These are phyloP conservation scores for Ariopsis seemanni DNA, from an alignment of 2,113 vertebrate genomes.

Conservation along the genomic window DNA sequence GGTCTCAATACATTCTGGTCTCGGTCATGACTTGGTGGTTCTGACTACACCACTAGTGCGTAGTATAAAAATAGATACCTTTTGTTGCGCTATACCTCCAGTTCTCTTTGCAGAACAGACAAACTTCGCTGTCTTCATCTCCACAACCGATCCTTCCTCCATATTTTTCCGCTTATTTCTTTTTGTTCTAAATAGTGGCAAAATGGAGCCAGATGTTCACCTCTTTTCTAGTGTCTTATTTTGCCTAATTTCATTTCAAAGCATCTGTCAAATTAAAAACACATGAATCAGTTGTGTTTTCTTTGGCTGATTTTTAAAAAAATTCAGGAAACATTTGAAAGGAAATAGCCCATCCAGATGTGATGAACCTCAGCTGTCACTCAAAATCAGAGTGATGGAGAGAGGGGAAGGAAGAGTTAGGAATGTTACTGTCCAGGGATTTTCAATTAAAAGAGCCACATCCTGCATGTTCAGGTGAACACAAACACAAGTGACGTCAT, in stretches of 20 bases:
- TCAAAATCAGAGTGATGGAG: background rate
- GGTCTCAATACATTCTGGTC: no score
- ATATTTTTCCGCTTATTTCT: background rate
- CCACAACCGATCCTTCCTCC: background rate
- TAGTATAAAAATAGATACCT: background rate
- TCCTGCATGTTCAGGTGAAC: conserved; percentile 43
- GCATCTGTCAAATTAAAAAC: background rate
- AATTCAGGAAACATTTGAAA: background rate
- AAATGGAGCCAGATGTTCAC: background rate
- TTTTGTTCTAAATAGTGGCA: background rate
- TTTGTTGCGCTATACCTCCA: background rate
- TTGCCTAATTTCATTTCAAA: background rate
- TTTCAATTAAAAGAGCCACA: conserved; percentile 36
- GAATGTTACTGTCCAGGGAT: conserved; percentile 37
- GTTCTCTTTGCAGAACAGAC: background rate
- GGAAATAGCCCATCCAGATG: background rate
- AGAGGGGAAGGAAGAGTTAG: background rate
- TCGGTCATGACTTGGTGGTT: no score
- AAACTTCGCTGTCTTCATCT: background rate
- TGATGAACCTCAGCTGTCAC: conserved; percentile 41
- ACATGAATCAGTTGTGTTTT: background rate
- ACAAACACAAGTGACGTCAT: conserved; percentile 31
- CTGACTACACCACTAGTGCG: background rate
- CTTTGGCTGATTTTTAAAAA: background rate
- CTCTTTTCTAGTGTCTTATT: background rate